phyloP scores from a whole-genome alignment of 1,140 invertebrate species.

The Riptortus pedestris region DNA sequence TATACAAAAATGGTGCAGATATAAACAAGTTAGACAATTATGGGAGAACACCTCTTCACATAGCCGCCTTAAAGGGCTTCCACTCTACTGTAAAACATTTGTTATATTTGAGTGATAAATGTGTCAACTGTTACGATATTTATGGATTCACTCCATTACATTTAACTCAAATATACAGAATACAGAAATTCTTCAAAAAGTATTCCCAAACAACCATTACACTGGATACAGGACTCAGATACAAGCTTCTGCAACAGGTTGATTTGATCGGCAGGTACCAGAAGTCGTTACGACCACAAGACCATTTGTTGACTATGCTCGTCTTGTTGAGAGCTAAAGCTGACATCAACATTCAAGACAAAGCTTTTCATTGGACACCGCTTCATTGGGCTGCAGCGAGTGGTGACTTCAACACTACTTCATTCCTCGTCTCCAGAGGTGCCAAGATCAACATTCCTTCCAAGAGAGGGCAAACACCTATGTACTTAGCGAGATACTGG shows the following conservation, averaged over 20 bases:
- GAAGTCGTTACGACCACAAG: no score
- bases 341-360: neutral
- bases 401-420: neutral
- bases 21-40: neutral
- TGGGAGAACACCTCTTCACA: neutral
- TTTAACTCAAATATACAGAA: no score
- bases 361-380: neutral
- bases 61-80: neutral
- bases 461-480: neutral
- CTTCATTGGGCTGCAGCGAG: neutral
- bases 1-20: neutral
- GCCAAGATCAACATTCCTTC: neutral
- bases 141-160: no score
- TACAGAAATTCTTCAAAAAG: no score
- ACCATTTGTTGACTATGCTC: neutral
- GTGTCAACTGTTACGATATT: no score
- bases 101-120: neutral
- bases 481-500: neutral
- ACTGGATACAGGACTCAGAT: no score
- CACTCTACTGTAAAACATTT: neutral
- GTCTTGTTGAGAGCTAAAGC: neutral
- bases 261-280: neutral
- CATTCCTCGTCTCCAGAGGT: neutral
- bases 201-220: no score
- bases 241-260: no score